A percentile compares a stretch with the other conserved stretches of the same genome.
phyloP scores from a whole-genome alignment of 2,888 invertebrate species.

The Hydrotaea cyrtoneurina region DNA sequence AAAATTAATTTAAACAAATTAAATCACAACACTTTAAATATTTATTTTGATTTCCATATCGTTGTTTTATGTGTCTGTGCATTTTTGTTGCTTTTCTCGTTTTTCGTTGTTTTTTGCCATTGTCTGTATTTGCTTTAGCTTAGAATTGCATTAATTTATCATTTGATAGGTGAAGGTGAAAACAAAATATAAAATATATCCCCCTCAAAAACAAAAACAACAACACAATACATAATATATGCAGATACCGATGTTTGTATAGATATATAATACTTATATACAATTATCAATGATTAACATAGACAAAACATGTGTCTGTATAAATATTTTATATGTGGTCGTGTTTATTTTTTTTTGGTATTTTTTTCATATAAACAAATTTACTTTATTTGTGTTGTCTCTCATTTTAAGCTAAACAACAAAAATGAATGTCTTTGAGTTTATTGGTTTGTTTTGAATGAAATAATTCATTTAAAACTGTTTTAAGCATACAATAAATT shows the following conservation, averaged over 20 bases:
- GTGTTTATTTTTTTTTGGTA: background rate
- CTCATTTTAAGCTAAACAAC: background rate
- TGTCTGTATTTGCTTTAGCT: background rate
- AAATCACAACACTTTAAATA: background rate
- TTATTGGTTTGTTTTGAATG: slow-evolving; percentile 34
- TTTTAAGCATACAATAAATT: slow-evolving; percentile 18
- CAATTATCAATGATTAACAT: background rate
- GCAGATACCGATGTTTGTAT: background rate
- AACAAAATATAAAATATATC: slow-evolving; percentile 2
- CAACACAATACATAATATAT: background rate
- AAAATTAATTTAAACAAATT: background rate
- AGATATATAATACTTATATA: background rate
- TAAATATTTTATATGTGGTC: background rate
- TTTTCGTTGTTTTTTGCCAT: background rate
- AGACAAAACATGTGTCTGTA: background rate
- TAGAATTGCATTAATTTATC: slow-evolving; percentile 43
- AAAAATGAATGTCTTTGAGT: slow-evolving; percentile 1
- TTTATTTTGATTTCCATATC: background rate
- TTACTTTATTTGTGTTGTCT: background rate
- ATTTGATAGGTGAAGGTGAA: slow-evolving; percentile 44
- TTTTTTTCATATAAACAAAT: background rate
- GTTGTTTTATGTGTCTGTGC: background rate
- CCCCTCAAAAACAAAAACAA: background rate
- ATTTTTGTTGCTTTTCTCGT: background rate
- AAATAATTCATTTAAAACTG: slow-evolving; percentile 14